Percentiles rank a stretch among this genome's conserved stretches.
Conservation (phyloP, 2,888 invertebrate genomes). For the Brachypterus glaber region DNA sequence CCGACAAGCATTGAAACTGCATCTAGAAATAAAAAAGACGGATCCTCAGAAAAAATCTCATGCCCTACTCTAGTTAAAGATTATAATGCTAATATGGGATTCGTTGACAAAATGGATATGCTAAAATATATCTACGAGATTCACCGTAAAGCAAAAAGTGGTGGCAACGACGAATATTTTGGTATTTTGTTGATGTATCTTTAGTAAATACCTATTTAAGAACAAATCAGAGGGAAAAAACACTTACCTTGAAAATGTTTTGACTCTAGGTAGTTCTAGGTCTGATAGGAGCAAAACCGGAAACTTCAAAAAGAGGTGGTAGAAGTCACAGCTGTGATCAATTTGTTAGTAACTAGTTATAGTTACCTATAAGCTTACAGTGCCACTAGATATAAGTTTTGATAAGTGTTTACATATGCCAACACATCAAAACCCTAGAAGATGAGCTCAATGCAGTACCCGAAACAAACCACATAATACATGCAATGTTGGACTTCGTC, state of each 20-base stretch:
- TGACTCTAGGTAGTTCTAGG: neutral
- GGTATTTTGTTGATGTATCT: neutral
- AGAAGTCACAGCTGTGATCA: neutral
- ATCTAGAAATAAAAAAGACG: neutral
- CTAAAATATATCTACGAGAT: neutral
- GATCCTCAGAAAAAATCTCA: neutral
- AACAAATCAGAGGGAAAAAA: neutral
- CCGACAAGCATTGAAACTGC: neutral
- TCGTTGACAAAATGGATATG: constrained; percentile 1
- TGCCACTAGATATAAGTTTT: neutral
- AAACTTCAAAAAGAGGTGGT: neutral
- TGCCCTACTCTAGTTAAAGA: constrained; percentile 6
- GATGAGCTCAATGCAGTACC: neutral
- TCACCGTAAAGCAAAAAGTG: neutral
- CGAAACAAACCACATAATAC: neutral
- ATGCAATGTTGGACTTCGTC: too few species aligned
- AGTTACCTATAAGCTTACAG: neutral
- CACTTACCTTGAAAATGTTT: neutral
- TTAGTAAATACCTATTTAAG: neutral
- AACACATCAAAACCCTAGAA: neutral
- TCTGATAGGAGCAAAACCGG: neutral
- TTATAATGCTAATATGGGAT: constrained; percentile 8
- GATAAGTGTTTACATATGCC: neutral
- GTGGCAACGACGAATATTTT: neutral
- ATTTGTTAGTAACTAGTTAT: neutral